These are phyloP conservation scores for Melanocharis versteri DNA, from an alignment of 2,113 vertebrate genomes.

Conservation along the genomic window DNA sequence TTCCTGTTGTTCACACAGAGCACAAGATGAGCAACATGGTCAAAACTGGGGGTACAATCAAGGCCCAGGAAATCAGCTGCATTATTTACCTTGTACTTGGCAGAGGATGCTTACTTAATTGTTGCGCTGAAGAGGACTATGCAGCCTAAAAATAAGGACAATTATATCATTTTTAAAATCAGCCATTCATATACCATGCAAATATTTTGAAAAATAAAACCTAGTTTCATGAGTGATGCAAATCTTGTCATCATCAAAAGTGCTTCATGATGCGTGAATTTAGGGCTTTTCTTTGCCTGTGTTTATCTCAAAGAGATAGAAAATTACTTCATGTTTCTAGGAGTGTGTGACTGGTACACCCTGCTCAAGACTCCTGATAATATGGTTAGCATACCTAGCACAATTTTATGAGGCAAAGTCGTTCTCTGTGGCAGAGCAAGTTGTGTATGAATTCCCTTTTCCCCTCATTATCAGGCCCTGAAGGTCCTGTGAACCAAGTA, in stretches of 20 bases:
- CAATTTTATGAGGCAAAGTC: background rate
- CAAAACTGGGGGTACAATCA: background rate
- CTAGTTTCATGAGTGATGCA: background rate
- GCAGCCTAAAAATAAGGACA: background rate
- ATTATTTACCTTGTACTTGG: background rate
- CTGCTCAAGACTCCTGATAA: background rate
- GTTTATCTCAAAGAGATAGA: background rate
- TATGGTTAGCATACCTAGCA: background rate
- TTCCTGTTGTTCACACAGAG: background rate
- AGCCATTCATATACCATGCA: background rate
- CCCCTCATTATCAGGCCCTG: background rate
- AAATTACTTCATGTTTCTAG: background rate
- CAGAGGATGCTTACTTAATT: background rate
- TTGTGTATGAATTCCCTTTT: background rate
- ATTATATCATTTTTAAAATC: background rate
- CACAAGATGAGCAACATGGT: background rate
- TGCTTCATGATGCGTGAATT: background rate
- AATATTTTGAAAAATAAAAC: slow-evolving; percentile 8
- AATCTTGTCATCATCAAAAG: background rate
- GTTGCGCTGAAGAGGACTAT: background rate
- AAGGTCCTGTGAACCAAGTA: background rate
- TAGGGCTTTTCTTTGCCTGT: background rate
- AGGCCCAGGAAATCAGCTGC: background rate
- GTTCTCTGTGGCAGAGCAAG: background rate
- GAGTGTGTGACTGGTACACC: background rate